Evolutionary conservation across 1,140 invertebrate species (phyloP).

Genomic region (Drosophila nigrodunni): DNA sequence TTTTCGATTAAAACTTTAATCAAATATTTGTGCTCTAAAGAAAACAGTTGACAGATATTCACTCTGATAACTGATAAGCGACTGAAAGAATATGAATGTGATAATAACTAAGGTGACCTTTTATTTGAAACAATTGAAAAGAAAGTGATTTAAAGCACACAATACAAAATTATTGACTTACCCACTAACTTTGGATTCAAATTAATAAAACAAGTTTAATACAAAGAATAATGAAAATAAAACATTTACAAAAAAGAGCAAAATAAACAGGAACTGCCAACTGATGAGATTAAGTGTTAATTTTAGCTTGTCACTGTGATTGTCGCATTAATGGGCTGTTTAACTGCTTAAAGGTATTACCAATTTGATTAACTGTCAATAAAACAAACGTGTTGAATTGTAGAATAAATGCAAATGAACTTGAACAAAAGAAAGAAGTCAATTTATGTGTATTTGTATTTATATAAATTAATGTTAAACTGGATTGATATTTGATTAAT

Average conservation of each 20-base stretch:
- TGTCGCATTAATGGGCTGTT: constrained; percentile 15
- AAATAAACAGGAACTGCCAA: constrained; percentile 3
- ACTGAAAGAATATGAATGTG: neutral
- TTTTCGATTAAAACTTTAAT: constrained; percentile 10
- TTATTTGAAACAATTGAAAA: constrained; percentile 16
- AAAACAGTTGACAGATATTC: neutral
- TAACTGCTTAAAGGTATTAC: constrained; percentile 3
- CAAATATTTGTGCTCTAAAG: neutral
- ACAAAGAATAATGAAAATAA: constrained; percentile 1
- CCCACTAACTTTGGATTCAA: constrained; percentile 1
- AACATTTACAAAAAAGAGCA: neutral
- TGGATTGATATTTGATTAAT: no score
- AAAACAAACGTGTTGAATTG: constrained; percentile 6
- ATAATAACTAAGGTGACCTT: constrained; percentile 23
- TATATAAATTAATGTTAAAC: no score
- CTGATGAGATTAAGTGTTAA: neutral
- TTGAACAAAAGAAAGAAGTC: neutral
- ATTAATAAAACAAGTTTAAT: constrained; percentile 9
- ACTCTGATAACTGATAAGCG: neutral
- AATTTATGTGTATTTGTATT: neutral
- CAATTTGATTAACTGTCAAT: constrained; percentile 20
- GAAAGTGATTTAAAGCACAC: constrained; percentile 16
- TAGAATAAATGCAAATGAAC: neutral
- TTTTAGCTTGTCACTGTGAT: constrained; percentile 33
- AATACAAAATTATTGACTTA: neutral